phyloP scores from a whole-genome alignment of 2,888 invertebrate species.

The Torymus tubicola region DNA sequence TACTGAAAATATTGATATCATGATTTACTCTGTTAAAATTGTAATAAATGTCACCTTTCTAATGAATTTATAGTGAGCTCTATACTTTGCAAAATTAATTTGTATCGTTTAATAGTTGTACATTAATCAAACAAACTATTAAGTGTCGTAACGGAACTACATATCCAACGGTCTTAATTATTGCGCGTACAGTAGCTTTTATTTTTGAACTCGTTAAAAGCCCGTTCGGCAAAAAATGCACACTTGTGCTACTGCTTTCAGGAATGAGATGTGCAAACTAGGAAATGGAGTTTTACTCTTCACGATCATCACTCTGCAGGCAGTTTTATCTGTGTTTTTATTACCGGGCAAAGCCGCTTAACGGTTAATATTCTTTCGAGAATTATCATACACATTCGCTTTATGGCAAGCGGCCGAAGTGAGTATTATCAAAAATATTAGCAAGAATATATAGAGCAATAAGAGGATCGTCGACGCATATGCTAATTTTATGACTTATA shows the following conservation, averaged over 20 bases:
- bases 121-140: too few relatives aligned
- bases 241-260: neutral
- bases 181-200: too few relatives aligned
- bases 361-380: conserved; percentile 25
- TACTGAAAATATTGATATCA: too few relatives aligned
- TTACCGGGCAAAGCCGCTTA: neutral
- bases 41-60: too few relatives aligned
- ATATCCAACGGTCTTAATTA: too few relatives aligned
- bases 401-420: conserved; percentile 16
- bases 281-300: conserved; percentile 2
- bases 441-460: conserved; percentile 19
- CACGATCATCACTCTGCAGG: conserved; percentile 6
- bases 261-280: conserved; percentile 17
- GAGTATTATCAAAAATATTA: conserved; percentile 2
- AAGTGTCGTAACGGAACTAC: too few relatives aligned
- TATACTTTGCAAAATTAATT: too few relatives aligned
- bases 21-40: too few relatives aligned
- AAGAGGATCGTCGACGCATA: neutral
- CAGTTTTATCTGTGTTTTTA: conserved; percentile 5
- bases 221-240: too few relatives aligned
- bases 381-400: conserved; percentile 35
- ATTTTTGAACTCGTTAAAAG: too few relatives aligned
- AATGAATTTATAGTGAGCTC: too few relatives aligned
- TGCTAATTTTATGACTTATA: conserved; percentile 22
- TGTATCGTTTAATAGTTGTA: too few relatives aligned